Percentiles rank a stretch among this genome's conserved stretches.
Conservation (phyloP, 64 coral and sea anemone genomes). For the Actinia tenebrosa region DNA sequence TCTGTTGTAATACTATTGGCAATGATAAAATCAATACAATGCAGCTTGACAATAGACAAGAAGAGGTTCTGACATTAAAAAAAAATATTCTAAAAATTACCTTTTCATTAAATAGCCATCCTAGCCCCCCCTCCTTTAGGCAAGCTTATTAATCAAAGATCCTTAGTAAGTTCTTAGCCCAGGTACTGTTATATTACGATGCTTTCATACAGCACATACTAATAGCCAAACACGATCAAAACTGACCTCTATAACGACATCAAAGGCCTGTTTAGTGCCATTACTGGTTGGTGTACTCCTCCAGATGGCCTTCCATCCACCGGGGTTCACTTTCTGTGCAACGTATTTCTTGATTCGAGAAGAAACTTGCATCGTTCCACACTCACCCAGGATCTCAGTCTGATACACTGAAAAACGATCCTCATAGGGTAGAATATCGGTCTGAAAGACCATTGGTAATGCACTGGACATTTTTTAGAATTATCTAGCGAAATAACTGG, state of each 20-base stretch:
- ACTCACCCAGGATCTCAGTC: constrained; percentile 67
- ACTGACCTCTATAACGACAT: constrained; percentile 78
- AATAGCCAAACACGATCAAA: not conserved
- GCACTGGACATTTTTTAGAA: not conserved
- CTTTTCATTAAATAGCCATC: too few species aligned
- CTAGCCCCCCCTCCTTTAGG: too few species aligned
- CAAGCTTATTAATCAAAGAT: too few species aligned
- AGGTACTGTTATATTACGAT: too few species aligned
- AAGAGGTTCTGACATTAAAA: too few species aligned
- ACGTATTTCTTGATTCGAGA: constrained; percentile 70
- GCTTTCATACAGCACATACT: too few species aligned
- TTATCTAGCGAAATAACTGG: not conserved
- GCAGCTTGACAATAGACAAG: too few species aligned
- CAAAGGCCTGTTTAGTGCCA: constrained; percentile 43
- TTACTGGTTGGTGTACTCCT: constrained; percentile 56
- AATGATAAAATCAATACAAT: too few species aligned
- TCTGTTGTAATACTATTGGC: too few species aligned
- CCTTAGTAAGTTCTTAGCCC: too few species aligned
- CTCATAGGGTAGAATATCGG: constrained; percentile 71
- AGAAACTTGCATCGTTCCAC: constrained; percentile 61
- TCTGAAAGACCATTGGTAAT: constrained; percentile 94
- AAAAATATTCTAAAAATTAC: too few species aligned
- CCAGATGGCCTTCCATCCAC: constrained; percentile 85
- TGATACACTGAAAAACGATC: constrained; percentile 75
- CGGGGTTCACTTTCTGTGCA: constrained; percentile 52